A percentile compares a stretch with the other conserved stretches of the same genome.
Evolutionary conservation across 1,140 invertebrate genomes (phyloP).

Genomic region (Hermetia illucens): DNA sequence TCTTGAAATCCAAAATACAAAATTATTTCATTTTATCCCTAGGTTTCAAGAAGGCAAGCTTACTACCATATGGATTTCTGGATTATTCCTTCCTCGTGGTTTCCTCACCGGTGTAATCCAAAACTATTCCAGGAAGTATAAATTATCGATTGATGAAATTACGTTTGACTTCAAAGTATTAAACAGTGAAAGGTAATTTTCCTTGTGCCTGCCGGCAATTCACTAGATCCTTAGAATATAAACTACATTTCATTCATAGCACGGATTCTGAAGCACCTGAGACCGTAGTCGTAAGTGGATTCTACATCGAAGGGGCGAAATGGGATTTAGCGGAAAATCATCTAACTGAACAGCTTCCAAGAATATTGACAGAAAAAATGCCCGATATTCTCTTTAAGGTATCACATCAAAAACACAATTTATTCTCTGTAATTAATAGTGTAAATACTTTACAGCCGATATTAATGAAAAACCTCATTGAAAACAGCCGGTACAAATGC

Average conservation of each 20-base stretch:
- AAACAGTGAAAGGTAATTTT: no score
- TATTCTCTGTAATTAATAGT: no score
- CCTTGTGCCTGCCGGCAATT: no score
- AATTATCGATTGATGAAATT: slow-evolving; percentile 65
- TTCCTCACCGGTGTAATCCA: slow-evolving; percentile 71
- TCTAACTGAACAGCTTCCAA: slow-evolving; percentile 49
- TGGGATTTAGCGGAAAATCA: slow-evolving; percentile 49
- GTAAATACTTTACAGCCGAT: slow-evolving; percentile 43
- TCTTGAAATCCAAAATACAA: no score
- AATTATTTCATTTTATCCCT: no score
- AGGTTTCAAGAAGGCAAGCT: no score
- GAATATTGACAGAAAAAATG: slow-evolving; percentile 58
- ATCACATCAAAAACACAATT: no score
- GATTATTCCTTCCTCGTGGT: slow-evolving; percentile 77
- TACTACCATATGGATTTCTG: slow-evolving; percentile 76
- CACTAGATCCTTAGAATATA: no score
- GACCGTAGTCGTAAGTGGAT: slow-evolving; percentile 65
- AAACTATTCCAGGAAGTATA: slow-evolving; percentile 62
- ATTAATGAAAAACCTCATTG: slow-evolving; percentile 26
- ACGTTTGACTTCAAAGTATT: slow-evolving; percentile 56
- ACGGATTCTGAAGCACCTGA: slow-evolving; percentile 50
- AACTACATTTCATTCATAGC: no score
- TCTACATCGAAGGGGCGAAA: slow-evolving; percentile 66
- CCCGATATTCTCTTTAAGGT: no score
- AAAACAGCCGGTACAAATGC: slow-evolving; percentile 39